These are phyloP conservation scores for Drosophila dives DNA, from an alignment of 2,888 invertebrate genomes.

Conservation along the genomic window DNA sequence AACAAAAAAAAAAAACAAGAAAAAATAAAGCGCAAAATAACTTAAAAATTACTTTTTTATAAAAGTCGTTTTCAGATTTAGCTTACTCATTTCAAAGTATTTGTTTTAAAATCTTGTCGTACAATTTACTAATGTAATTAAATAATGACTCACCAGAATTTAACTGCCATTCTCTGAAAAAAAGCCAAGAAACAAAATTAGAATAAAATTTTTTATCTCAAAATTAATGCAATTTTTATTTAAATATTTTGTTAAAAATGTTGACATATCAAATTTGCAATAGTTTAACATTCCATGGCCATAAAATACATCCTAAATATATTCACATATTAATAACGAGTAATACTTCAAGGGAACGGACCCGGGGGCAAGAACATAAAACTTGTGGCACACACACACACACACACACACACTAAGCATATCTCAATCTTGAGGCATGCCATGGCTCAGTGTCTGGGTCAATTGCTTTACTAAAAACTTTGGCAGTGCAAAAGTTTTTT, in stretches of 20 bases:
- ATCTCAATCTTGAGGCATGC: conserved; percentile 68
- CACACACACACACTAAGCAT: conserved; percentile 32
- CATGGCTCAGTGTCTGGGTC: conserved; percentile 45
- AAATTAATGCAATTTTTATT: not conserved
- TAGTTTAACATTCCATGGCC: not conserved
- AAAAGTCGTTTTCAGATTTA: not conserved
- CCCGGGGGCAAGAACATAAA: conserved; percentile 29
- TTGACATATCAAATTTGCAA: not conserved
- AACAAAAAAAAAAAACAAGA: conserved; percentile 10
- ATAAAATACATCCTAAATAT: conserved; percentile 22
- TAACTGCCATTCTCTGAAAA: not conserved
- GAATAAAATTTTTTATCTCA: not conserved
- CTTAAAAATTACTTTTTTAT: not conserved
- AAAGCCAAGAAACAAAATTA: not conserved
- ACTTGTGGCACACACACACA: conserved; percentile 36
- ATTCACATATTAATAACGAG: conserved; percentile 38
- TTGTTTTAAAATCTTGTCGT: not conserved
- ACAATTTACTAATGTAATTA: not conserved
- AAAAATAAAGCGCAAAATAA: conserved; percentile 1
- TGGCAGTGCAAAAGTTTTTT: conserved; percentile 45
- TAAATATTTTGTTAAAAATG: not conserved
- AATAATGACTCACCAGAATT: not conserved
- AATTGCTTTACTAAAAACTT: conserved; percentile 58
- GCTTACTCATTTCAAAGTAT: not conserved
- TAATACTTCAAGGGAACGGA: conserved; percentile 21